Evolutionary conservation across 2,113 vertebrate species (phyloP).

Genomic region (Hyaena hyaena): DNA sequence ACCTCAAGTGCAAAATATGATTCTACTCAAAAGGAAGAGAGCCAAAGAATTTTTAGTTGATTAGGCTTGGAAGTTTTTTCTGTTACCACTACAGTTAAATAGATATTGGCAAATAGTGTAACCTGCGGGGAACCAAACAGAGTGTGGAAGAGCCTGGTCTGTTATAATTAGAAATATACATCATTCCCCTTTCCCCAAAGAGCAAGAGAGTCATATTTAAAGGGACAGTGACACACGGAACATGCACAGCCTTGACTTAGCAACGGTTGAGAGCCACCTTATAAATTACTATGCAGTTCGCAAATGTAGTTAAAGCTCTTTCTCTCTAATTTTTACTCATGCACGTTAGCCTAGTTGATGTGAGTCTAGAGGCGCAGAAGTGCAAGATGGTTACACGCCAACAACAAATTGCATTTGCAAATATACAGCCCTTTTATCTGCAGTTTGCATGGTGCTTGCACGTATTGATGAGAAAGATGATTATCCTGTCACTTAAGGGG

Average conservation of each 20-base stretch:
- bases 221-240: neutral
- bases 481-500: neutral
- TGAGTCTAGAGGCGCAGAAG: neutral
- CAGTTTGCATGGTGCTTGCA: neutral
- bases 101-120: conserved; percentile 57
- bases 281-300: neutral
- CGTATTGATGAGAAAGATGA: neutral
- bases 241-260: conserved; percentile 3
- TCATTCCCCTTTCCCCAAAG: conserved; percentile 63
- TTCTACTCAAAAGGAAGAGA: neutral
- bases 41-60: neutral
- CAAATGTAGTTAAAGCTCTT: neutral
- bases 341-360: neutral
- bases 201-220: conserved; percentile 72
- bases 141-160: conserved; percentile 47
- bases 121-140: conserved; percentile 60
- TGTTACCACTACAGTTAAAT: conserved; percentile 62
- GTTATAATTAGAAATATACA: conserved; percentile 77
- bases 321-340: neutral
- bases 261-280: neutral
- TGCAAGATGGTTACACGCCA: neutral
- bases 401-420: neutral
- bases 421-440: neutral
- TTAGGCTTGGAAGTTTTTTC: conserved; percentile 63
- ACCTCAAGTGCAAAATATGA: conserved; percentile 26